These are phyloP conservation scores for Gallinago undulata DNA, from an alignment of 2,113 vertebrate genomes.

Conservation along the genomic window DNA sequence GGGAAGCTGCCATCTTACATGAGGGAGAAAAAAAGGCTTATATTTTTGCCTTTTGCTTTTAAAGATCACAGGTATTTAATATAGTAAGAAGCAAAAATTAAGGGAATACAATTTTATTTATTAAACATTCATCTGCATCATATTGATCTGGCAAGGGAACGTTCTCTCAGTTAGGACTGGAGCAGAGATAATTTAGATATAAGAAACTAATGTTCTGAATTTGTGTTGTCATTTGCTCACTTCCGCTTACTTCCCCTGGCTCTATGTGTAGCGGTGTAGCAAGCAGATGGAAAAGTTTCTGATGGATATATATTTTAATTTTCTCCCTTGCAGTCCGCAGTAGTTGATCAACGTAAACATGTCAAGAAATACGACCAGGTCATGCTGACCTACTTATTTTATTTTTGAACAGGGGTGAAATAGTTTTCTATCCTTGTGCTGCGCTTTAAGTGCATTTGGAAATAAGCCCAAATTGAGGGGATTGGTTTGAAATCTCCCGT, in stretches of 20 bases:
- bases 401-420: not conserved
- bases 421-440: not conserved
- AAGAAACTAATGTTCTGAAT: not conserved
- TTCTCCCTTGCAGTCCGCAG: not conserved
- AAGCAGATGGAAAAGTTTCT: not conserved
- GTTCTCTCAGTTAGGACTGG: not conserved
- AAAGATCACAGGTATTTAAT: not conserved
- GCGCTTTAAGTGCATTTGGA: not conserved
- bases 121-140: not conserved
- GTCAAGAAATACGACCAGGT: not conserved
- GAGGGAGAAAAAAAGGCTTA: not conserved
- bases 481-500: not conserved
- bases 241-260: not conserved
- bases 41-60: not conserved
- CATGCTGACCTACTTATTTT: not conserved
- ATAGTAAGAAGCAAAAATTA: not conserved
- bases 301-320: not conserved
- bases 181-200: not conserved
- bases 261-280: not conserved
- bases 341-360: not conserved
- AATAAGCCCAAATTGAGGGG: not conserved
- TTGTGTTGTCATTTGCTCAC: not conserved
- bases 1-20: not conserved
- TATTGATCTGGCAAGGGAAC: not conserved
- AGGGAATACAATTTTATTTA: not conserved